These are phyloP conservation scores for Asbolus verrucosus DNA, from an alignment of 1,140 invertebrate genomes.

Conservation along the genomic window DNA sequence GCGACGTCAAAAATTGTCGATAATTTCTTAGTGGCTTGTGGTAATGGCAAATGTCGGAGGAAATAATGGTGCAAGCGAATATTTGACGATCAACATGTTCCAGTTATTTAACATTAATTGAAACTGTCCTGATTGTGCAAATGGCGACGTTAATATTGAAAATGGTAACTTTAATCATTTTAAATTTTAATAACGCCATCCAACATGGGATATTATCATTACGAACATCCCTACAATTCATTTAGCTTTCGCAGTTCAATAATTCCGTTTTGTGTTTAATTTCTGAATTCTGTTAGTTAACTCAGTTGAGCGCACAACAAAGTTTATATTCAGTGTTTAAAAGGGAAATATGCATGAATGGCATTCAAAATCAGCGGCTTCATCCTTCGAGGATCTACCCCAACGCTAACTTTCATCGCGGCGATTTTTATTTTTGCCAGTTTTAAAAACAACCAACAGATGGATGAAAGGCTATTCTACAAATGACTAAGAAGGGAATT, in stretches of 20 bases:
- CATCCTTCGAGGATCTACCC: not conserved
- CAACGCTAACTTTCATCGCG: slow-evolving; percentile 18
- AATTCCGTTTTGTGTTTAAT: slow-evolving; percentile 36
- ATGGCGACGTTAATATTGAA: too few species aligned
- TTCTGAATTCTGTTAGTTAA: slow-evolving; percentile 31
- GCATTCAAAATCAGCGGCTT: slow-evolving; percentile 14
- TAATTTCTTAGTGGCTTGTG: too few species aligned
- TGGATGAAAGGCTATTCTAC: too few species aligned
- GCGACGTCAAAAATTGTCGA: too few species aligned
- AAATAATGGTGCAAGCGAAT: too few species aligned
- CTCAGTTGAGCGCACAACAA: slow-evolving; percentile 17
- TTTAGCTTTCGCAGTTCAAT: slow-evolving; percentile 29
- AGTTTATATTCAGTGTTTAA: slow-evolving; percentile 7
- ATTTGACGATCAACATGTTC: not conserved
- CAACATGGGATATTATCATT: slow-evolving; percentile 25
- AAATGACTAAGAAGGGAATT: too few species aligned
- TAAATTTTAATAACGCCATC: slow-evolving; percentile 15
- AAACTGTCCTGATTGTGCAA: too few species aligned
- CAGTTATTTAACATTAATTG: not conserved
- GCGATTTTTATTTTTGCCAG: too few species aligned
- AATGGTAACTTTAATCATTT: not conserved
- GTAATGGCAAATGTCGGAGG: too few species aligned
- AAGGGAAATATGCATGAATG: slow-evolving; percentile 22
- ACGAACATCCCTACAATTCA: slow-evolving; percentile 16
- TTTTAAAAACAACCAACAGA: too few species aligned